Evolutionary conservation across 2,113 vertebrate genomes (phyloP).

Genomic region (Ciconia maguari): DNA sequence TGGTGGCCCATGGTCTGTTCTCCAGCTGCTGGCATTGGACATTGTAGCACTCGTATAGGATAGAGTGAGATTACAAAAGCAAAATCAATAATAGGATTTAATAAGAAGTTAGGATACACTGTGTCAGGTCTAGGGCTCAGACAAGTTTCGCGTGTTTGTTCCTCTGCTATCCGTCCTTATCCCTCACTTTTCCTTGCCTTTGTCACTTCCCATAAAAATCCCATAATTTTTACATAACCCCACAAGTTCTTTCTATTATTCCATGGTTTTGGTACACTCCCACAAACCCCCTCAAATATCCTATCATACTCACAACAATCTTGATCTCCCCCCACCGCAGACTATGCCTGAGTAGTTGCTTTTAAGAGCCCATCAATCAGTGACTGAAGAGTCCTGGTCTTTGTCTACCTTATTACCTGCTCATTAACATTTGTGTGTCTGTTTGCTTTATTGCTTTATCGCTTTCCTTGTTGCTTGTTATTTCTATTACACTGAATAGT

Average conservation of each 20-base stretch:
- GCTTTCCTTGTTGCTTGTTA: background rate
- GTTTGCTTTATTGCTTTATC: background rate
- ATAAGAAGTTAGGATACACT: background rate
- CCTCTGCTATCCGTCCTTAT: background rate
- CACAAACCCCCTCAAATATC: background rate
- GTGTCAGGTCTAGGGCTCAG: background rate
- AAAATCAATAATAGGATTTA: background rate
- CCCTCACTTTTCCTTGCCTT: background rate
- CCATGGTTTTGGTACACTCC: background rate
- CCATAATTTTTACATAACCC: background rate
- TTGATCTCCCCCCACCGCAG: background rate
- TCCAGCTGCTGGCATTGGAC: background rate
- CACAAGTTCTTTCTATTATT: background rate
- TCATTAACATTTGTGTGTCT: background rate
- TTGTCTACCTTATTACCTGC: background rate
- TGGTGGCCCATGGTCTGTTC: background rate
- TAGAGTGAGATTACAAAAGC: background rate
- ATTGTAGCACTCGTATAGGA: accelerated
- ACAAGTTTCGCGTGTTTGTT: background rate
- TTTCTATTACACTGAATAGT: background rate
- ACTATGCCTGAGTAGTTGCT: background rate
- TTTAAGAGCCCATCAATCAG: background rate
- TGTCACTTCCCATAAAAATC: background rate
- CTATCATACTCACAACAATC: background rate
- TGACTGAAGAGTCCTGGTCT: background rate